A percentile compares a stretch with the other conserved stretches of the same genome.
phyloP scores from a whole-genome alignment of 2,888 invertebrate species.

The Ennomos fuscantarius region DNA sequence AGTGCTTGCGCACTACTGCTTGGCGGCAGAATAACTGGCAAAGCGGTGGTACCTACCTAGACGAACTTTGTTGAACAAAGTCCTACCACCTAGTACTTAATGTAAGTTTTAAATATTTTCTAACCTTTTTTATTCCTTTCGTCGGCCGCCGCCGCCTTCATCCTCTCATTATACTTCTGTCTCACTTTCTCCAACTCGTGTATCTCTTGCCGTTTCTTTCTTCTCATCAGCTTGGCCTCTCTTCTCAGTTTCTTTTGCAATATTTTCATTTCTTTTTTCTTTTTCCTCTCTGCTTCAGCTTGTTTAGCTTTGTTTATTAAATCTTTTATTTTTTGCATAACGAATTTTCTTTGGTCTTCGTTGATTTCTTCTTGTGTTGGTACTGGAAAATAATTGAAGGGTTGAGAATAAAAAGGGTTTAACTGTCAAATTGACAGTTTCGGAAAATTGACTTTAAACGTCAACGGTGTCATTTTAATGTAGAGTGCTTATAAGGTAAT shows the following conservation, averaged over 20 bases:
- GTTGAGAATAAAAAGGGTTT: too few species aligned
- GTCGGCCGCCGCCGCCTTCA: slow-evolving; percentile 34
- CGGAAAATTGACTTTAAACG: too few species aligned
- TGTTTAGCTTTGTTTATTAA: slow-evolving; percentile 18
- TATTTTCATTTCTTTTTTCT: slow-evolving; percentile 3
- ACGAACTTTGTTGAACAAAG: too few species aligned
- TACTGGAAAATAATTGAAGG: slow-evolving; percentile 13
- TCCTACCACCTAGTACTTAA: too few species aligned
- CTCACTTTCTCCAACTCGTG: slow-evolving; percentile 49
- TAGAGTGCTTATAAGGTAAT: too few species aligned
- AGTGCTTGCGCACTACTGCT: too few species aligned
- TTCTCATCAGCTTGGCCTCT: slow-evolving; percentile 28
- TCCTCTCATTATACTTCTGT: slow-evolving; percentile 51
- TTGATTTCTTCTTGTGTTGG: slow-evolving; percentile 6
- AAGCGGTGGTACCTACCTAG: too few species aligned
- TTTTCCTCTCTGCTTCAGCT: slow-evolving; percentile 8
- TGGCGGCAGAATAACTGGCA: too few species aligned
- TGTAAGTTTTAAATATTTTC: too few species aligned
- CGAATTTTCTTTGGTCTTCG: slow-evolving; percentile 12
- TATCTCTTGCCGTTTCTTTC: slow-evolving; percentile 37
- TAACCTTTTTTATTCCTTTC: slow-evolving; percentile 36
- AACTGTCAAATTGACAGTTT: too few species aligned
- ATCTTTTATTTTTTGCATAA: slow-evolving; percentile 26
- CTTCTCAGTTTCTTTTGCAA: slow-evolving; percentile 15
- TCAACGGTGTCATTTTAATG: too few species aligned